Conservation (phyloP, 1,140 invertebrate species). For the Littorina saxatilis region DNA sequence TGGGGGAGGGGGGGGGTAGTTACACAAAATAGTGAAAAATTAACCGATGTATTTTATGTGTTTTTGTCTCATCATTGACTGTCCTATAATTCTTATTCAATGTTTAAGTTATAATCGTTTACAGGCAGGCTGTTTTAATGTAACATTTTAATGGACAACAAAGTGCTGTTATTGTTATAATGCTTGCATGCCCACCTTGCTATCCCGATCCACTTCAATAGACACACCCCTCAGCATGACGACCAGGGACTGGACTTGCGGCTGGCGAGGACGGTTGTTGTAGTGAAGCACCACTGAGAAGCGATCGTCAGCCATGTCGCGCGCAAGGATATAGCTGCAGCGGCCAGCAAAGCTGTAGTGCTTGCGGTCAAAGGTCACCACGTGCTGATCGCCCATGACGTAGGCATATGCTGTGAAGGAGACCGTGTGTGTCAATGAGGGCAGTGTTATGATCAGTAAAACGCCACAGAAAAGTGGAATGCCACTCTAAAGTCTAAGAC, state of each 20-base stretch:
- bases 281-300: constrained; percentile 78
- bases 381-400: constrained; percentile 86
- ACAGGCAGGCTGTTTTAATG: too few species aligned
- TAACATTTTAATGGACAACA: too few species aligned
- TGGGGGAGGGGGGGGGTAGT: too few species aligned
- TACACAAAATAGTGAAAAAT: too few species aligned
- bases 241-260: constrained; percentile 73
- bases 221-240: constrained; percentile 70
- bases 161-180: too few species aligned
- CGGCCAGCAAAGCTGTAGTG: constrained; percentile 86
- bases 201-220: constrained; percentile 68
- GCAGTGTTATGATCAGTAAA: not conserved
- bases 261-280: constrained; percentile 63
- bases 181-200: constrained; percentile 55
- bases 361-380: constrained; percentile 91
- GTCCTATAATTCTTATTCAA: too few species aligned
- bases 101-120: too few species aligned
- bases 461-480: too few species aligned
- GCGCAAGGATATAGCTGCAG: constrained; percentile 89
- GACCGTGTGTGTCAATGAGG: not conserved
- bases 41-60: too few species aligned
- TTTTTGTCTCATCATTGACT: too few species aligned
- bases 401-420: constrained; percentile 77
- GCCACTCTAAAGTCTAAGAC: too few species aligned
- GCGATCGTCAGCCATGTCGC: constrained; percentile 83